These are phyloP conservation scores for Scopus umbretta DNA, from an alignment of 2,113 vertebrate species.

Conservation along the genomic window DNA sequence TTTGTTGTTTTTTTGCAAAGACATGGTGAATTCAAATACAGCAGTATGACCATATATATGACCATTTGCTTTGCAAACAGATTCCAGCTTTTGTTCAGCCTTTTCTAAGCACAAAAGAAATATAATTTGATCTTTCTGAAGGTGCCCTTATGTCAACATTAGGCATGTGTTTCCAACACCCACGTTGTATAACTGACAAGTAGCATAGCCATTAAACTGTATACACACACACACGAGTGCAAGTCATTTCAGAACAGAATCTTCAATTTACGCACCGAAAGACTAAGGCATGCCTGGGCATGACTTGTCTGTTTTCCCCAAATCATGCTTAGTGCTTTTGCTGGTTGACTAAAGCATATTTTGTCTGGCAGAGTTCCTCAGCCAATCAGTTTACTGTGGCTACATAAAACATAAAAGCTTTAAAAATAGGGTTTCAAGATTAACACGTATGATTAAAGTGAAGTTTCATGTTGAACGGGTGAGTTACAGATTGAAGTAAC, in stretches of 20 bases:
- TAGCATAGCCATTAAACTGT: not conserved
- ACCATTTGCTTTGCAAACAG: not conserved
- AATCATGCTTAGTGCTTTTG: not conserved
- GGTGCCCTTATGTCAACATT: not conserved
- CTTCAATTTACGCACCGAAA: not conserved
- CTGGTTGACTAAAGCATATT: not conserved
- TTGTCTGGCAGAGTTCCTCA: not conserved
- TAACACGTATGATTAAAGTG: not conserved
- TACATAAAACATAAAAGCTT: not conserved
- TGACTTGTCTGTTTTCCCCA: not conserved
- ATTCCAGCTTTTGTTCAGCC: not conserved
- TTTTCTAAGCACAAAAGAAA: not conserved
- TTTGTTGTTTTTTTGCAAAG: not conserved
- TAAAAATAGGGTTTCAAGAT: not conserved
- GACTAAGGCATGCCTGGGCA: not conserved
- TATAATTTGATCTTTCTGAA: not conserved
- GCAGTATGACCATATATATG: accelerated
- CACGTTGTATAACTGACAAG: not conserved
- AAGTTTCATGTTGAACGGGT: not conserved
- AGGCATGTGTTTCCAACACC: not conserved
- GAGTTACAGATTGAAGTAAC: not conserved
- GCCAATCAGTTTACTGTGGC: not conserved
- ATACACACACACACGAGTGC: not conserved
- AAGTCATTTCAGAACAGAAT: not conserved
- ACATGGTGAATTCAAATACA: not conserved